phyloP scores from a whole-genome alignment of 2,888 invertebrate species.

The Cantharis rufa region DNA sequence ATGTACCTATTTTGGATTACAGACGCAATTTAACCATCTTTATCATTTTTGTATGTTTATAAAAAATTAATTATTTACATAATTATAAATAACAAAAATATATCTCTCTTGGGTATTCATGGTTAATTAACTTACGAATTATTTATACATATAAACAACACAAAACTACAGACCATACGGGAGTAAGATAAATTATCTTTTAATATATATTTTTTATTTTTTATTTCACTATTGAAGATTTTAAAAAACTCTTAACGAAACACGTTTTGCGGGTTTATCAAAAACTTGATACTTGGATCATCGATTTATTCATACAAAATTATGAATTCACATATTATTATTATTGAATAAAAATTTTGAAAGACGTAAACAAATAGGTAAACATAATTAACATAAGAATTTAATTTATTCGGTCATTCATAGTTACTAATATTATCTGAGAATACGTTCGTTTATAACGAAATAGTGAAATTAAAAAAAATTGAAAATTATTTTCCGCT shows the following conservation, averaged over 20 bases:
- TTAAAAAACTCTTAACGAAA: background rate
- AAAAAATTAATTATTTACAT: background rate
- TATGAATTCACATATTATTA: background rate
- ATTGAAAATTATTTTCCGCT: background rate
- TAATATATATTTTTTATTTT: background rate
- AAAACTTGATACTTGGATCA: background rate
- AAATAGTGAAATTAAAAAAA: background rate
- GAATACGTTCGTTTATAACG: background rate
- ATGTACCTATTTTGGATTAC: background rate
- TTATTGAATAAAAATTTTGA: background rate
- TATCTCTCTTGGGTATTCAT: background rate
- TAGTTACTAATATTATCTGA: background rate
- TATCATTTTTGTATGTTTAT: background rate
- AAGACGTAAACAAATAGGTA: background rate
- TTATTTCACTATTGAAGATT: background rate
- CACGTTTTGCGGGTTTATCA: background rate
- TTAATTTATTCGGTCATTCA: background rate
- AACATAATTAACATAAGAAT: background rate
- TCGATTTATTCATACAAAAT: background rate
- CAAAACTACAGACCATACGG: background rate
- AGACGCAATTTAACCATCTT: background rate
- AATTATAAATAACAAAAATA: background rate
- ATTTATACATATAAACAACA: too few species aligned
- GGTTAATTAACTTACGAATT: background rate
- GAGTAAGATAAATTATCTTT: background rate